phyloP scores from a whole-genome alignment of 2,797 vertebrate species.

The Masticophis lateralis region DNA sequence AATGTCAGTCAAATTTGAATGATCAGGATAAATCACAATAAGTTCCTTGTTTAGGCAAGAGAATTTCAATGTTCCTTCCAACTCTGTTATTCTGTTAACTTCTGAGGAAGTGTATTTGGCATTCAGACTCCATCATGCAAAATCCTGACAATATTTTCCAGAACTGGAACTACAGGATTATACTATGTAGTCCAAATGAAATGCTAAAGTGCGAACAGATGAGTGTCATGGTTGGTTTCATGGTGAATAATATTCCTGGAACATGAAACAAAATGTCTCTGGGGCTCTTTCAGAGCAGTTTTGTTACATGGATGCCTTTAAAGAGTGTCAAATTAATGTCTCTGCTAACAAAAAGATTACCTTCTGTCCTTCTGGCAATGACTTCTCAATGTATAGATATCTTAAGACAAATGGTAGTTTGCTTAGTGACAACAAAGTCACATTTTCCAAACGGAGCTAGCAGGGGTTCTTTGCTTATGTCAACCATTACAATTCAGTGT shows the following conservation, averaged over 20 bases:
- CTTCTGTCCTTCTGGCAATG: conserved; percentile 3
- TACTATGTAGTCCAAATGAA: conserved; percentile 2
- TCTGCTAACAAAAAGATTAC: conserved; percentile 29
- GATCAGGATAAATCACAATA: neutral
- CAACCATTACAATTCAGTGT: conserved; percentile 22
- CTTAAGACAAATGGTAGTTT: neutral
- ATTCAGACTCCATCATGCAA: conserved; percentile 1
- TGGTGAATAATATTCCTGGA: conserved; percentile 7
- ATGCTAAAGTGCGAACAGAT: neutral
- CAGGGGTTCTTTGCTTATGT: conserved; percentile 33
- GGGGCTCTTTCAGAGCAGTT: conserved; percentile 7
- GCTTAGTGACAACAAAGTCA: conserved; percentile 29
- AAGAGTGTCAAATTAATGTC: conserved; percentile 13
- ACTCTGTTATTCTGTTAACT: neutral
- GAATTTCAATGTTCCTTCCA: neutral
- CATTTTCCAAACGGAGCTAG: neutral
- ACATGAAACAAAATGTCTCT: conserved; percentile 31
- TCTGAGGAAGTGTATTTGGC: neutral
- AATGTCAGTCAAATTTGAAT: neutral
- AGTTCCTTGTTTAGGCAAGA: neutral
- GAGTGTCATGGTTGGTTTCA: conserved; percentile 2
- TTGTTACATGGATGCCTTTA: neutral
- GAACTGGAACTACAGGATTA: conserved; percentile 5
- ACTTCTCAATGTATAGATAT: conserved; percentile 20
- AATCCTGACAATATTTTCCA: neutral